These are phyloP conservation scores for Mactromeris polynyma DNA, from an alignment of 2,888 invertebrate species.

Conservation along the genomic window DNA sequence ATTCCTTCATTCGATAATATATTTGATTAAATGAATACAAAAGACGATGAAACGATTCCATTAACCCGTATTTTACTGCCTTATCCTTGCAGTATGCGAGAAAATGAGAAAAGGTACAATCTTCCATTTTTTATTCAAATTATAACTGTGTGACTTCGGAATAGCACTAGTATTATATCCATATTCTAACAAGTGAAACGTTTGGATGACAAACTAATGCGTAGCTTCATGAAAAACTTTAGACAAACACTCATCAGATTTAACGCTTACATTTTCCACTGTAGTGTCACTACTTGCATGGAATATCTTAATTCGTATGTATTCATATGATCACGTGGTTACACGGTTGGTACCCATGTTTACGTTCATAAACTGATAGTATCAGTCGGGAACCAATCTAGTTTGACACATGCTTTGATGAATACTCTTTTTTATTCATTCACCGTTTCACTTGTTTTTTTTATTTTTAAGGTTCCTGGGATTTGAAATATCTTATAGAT, in stretches of 20 bases:
- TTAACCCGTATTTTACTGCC: constrained; percentile 20
- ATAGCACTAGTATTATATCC: constrained; percentile 60
- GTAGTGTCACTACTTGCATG: too few species aligned
- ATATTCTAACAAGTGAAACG: constrained; percentile 26
- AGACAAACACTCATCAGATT: too few species aligned
- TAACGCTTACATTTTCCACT: too few species aligned
- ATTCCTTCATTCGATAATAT: background rate
- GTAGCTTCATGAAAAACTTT: background rate
- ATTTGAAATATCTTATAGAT: background rate
- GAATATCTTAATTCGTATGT: too few species aligned
- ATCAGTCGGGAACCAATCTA: too few species aligned
- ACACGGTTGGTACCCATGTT: too few species aligned
- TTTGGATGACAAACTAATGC: constrained; percentile 1
- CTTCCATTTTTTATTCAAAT: constrained; percentile 27
- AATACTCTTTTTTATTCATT: background rate
- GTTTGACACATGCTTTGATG: background rate
- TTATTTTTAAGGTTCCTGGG: constrained; percentile 5
- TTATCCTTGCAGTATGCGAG: constrained; percentile 71
- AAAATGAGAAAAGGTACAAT: constrained; percentile 78
- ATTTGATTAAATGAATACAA: background rate
- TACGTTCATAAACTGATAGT: too few species aligned
- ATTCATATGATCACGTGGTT: too few species aligned
- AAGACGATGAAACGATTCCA: background rate
- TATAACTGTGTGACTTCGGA: constrained; percentile 52
- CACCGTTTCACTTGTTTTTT: constrained; percentile 13